Evolutionary conservation across 2,888 invertebrate genomes (phyloP), one percentile per base, ranked within the genome.

Genomic region (Caenorhabditis zanzibari): DNA sequence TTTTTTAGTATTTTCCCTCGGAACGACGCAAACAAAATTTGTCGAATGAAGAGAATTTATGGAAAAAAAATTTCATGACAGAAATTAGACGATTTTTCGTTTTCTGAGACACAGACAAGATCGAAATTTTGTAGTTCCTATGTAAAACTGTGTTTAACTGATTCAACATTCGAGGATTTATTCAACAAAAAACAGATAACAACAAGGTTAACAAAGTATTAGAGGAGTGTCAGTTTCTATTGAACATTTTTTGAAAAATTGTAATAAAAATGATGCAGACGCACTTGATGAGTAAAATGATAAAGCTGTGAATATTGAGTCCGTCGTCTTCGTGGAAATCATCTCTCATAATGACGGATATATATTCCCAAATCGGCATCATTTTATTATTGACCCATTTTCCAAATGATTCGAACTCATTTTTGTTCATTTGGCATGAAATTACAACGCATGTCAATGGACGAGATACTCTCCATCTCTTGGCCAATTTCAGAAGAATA

Each of bases 401-500:
- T n/a, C 47, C 64, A 6, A 47, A 28, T 2, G 28, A 26, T n/a
- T 28, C 64, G n/a, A 47, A 47, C 16, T 64, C 64, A 3, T 26
- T 12, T 19, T 49, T 26, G n/a, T 47, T 38, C 7, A 22, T 24
- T 47, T 64, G 28, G 28, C 47, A 47, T 2, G 64, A 47, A 28
- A 64, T 47, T 14, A 64, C 64, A 47, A 64, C 24, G 2, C 47
- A 64, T n/a, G 28, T 64, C 9, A 64, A 47, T 64, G 64, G 64
- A 28, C 32, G 26, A 10, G 47, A 22, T 2, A 63, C 47, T 47
- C 47, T 26, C 47, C 64, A 64, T 10, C 12, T 58, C 32, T 16
- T 44, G 4, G 58, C 56, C n/a, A 64, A 10, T 59, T 58, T 58
- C 28, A 71, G 47, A 47, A 71, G 58, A 71, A 71, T 58, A 28